Conservation (phyloP, 2,113 vertebrate species). For the Leptodactylus fuscus region DNA sequence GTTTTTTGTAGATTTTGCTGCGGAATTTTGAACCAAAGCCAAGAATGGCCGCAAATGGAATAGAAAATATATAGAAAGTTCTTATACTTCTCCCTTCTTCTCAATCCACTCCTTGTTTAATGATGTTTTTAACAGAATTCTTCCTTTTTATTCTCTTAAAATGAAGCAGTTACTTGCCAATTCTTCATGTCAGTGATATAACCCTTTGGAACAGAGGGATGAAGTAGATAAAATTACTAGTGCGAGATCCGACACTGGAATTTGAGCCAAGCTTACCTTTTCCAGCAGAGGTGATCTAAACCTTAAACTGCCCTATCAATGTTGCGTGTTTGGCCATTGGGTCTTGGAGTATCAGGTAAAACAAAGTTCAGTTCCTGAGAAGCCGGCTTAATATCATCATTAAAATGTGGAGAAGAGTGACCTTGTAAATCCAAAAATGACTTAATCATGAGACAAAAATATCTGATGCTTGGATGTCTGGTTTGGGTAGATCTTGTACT, state of each 20-base stretch:
- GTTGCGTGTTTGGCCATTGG: not conserved
- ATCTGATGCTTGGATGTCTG: not conserved
- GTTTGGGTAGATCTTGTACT: not conserved
- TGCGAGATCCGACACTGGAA: conserved; percentile 33
- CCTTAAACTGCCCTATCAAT: conserved; percentile 24
- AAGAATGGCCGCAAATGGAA: too few relatives aligned
- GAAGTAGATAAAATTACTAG: conserved; percentile 26
- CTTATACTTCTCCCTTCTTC: too few relatives aligned
- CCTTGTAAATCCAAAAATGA: not conserved
- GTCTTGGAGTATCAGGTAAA: conserved; percentile 11
- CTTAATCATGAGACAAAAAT: not conserved
- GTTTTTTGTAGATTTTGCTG: too few relatives aligned
- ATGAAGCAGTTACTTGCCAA: not conserved
- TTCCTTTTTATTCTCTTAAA: too few relatives aligned
- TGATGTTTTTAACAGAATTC: too few relatives aligned
- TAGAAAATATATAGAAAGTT: too few relatives aligned
- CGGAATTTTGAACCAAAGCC: too few relatives aligned
- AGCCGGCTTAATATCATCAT: not conserved
- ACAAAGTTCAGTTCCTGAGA: conserved; percentile 31
- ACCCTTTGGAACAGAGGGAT: not conserved
- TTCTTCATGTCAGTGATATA: not conserved
- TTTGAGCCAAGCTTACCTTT: conserved; percentile 29
- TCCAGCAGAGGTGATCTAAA: conserved; percentile 24
- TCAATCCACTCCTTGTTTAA: too few relatives aligned
- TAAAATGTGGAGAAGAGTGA: not conserved